Base-by-base conservation (phyloP, 30 jellyfish, hydroid and myxozoan species). In the Pelagia noctiluca region DNA sequence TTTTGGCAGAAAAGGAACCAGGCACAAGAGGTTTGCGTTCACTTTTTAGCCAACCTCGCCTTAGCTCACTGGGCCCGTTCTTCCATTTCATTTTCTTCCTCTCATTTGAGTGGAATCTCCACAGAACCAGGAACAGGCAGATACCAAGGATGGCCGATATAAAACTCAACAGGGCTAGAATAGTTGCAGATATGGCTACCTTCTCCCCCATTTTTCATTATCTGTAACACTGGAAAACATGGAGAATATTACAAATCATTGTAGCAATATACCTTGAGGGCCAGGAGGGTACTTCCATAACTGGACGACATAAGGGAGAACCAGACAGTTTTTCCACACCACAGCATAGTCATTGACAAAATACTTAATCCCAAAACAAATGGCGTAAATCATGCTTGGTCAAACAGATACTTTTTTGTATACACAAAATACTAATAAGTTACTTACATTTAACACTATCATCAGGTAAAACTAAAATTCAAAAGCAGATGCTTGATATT, bases 11-110 rank as follows among this genome's bases (percentile, higher is more conserved):
- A 79, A 93, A 82, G 26, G 68, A 32, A 18, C 98, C 98, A 24
- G 98, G 98, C 11, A 93, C 93, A 21, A 93, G 92, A 30, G 94
- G 95, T 62, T 93, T 82, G 0, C 98, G 82, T 37, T 93, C 97
- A 31, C 36, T 49, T 19, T 78, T 62, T 61, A 93, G 70, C 98
- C 98, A 93, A 24, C 86, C 87, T 18, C 88, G 67, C 36, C 85
- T 49, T 24, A 87, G 54, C 47, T 82, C 92, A 30, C 93, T 69
- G 34, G 82, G 84, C 19, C 83, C 60, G 31, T 38, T 64, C 2
- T 34, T 57, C 97, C 94, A 81, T 2, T 36, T 29, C 2, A 77
- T 68, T 70, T 87, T 88, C 52, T 62, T 53, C 63, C 68, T 81
- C 66, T 85, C 73, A 12, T 57, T 82, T 38, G 88, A 34, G 32